phyloP scores from a whole-genome alignment of 2,888 invertebrate species.

The Drosophila yooni region DNA sequence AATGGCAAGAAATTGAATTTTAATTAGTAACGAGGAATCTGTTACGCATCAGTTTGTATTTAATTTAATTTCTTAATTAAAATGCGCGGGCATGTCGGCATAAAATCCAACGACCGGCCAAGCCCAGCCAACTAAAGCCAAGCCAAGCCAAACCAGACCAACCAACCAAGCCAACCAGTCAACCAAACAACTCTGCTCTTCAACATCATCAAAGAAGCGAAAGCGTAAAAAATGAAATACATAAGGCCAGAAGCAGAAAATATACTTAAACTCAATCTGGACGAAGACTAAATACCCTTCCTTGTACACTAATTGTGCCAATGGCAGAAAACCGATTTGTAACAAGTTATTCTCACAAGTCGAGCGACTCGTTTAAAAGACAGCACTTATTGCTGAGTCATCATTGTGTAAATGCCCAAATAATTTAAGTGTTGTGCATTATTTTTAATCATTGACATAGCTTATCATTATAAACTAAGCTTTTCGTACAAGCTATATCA shows the following conservation, averaged over 20 bases:
- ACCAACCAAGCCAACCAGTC: constrained; percentile 5
- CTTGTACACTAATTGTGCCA: not conserved
- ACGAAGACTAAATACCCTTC: not conserved
- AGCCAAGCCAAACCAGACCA: not conserved
- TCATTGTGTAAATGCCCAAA: not conserved
- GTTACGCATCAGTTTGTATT: constrained; percentile 81
- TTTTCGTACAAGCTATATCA: not conserved
- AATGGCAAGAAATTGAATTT: constrained; percentile 82
- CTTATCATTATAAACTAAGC: not conserved
- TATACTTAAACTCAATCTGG: not conserved
- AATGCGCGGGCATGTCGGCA: constrained; percentile 77
- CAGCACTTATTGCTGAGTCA: not conserved
- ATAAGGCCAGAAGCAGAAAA: constrained; percentile 3
- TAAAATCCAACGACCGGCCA: constrained; percentile 67
- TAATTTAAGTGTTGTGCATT: not conserved
- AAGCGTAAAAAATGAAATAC: constrained; percentile 9
- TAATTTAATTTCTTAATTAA: constrained; percentile 82
- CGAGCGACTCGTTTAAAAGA: not conserved
- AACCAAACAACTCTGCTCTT: constrained; percentile 27
- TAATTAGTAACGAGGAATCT: constrained; percentile 81
- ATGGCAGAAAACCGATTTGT: not conserved
- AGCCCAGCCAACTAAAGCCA: constrained; percentile 29
- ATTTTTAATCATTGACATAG: not conserved
- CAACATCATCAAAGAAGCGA: constrained; percentile 41
- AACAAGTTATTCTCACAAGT: not conserved